phyloP scores from a whole-genome alignment of 2,797 vertebrate genomes.

The Urosaurus nigricauda region DNA sequence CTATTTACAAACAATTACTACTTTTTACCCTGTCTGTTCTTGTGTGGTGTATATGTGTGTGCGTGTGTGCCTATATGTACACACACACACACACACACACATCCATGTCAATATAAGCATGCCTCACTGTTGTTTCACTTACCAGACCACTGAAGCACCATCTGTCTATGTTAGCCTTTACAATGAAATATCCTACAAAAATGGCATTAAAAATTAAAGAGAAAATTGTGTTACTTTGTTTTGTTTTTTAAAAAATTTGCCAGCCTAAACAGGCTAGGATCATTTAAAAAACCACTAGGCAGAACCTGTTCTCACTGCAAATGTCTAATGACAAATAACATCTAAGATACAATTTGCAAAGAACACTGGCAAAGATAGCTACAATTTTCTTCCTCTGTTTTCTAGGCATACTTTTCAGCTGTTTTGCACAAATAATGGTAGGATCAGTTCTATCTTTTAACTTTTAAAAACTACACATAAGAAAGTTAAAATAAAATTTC shows the following conservation, averaged over 20 bases:
- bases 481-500: not conserved
- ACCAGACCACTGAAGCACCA: conserved; percentile 14
- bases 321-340: conserved; percentile 26
- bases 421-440: not conserved
- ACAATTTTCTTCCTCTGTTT: not conserved
- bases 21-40: not conserved
- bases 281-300: not conserved
- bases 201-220: conserved; percentile 4
- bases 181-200: not conserved
- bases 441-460: not conserved
- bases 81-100: too few species aligned
- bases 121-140: not conserved
- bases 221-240: conserved; percentile 23
- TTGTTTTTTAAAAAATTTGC: conserved; percentile 4
- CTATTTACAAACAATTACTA: not conserved
- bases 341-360: conserved; percentile 15
- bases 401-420: not conserved
- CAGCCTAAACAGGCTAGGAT: not conserved
- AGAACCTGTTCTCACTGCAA: not conserved
- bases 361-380: not conserved
- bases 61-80: too few species aligned
- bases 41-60: not conserved
- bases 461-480: not conserved
- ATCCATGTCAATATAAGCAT: not conserved
- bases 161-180: conserved; percentile 4